phyloP scores from a whole-genome alignment of 2,888 invertebrate species.

The Druceiella hillmani region DNA sequence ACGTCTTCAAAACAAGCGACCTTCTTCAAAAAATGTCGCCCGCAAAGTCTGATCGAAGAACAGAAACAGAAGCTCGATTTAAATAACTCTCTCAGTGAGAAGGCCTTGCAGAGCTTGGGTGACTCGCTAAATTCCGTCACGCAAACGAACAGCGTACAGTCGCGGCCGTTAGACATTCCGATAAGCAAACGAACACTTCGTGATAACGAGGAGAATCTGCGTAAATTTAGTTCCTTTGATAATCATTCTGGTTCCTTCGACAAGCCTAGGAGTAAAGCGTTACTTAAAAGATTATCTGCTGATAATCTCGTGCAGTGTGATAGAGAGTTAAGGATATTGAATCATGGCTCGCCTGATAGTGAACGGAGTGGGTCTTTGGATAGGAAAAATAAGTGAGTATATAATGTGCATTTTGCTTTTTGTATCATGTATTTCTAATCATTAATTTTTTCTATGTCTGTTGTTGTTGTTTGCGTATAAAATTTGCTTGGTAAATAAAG shows the following conservation, averaged over 20 bases:
- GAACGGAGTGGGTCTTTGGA: constrained; percentile 47
- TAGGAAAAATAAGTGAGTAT: constrained; percentile 40
- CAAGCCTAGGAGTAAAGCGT: constrained; percentile 42
- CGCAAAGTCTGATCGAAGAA: constrained; percentile 40
- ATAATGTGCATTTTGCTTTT: neutral
- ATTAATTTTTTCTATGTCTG: too few species aligned
- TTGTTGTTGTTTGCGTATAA: too few species aligned
- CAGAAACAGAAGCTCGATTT: constrained; percentile 9
- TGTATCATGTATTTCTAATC: neutral
- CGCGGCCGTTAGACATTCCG: constrained; percentile 1
- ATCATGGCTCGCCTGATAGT: constrained; percentile 45
- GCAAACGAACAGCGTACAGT: too few species aligned
- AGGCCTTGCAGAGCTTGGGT: too few species aligned
- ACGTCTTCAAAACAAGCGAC: too few species aligned
- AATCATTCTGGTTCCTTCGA: constrained; percentile 48
- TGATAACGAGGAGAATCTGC: neutral
- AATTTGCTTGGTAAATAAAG: too few species aligned
- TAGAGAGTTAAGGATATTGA: constrained; percentile 30
- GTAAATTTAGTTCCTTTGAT: constrained; percentile 31
- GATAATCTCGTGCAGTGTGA: constrained; percentile 34
- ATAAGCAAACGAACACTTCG: neutral
- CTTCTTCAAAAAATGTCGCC: constrained; percentile 43
- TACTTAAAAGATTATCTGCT: constrained; percentile 46
- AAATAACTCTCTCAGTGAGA: too few species aligned
- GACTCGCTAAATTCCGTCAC: too few species aligned